A percentile compares a stretch with the other conserved stretches of the same genome.
phyloP scores from a whole-genome alignment of 2,113 vertebrate genomes.

The Hippocampus mohnikei region DNA sequence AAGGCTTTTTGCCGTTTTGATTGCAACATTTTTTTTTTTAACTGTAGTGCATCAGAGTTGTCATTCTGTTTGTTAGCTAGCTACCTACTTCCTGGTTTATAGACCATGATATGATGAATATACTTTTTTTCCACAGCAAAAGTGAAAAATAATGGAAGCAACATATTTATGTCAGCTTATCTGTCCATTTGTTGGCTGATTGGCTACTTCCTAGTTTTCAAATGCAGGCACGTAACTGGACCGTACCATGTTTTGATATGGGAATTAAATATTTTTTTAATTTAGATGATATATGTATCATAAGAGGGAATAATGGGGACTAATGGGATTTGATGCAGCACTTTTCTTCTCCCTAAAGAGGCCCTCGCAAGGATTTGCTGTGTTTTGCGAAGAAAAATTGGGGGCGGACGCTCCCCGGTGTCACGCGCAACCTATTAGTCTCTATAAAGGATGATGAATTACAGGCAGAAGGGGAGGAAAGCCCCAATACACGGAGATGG shows the following conservation, averaged over 20 bases:
- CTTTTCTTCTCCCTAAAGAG: conserved; percentile 24
- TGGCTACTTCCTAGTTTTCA: too few species aligned
- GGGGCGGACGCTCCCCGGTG: conserved; percentile 60
- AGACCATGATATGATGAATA: too few species aligned
- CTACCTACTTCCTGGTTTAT: too few species aligned
- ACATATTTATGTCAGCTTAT: too few species aligned
- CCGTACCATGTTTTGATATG: background rate
- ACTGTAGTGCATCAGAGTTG: too few species aligned
- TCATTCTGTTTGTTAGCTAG: too few species aligned
- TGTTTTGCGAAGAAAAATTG: conserved; percentile 48
- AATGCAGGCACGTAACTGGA: too few species aligned
- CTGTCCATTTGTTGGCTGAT: too few species aligned
- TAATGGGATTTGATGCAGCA: conserved; percentile 11
- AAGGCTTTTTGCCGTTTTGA: too few species aligned
- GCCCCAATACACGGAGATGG: conserved; percentile 54
- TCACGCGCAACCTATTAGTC: conserved; percentile 75
- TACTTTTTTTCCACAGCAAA: too few species aligned
- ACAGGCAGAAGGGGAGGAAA: conserved; percentile 63
- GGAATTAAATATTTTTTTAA: background rate
- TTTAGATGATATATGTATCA: background rate
- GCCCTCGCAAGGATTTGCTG: conserved; percentile 34
- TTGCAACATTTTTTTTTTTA: too few species aligned
- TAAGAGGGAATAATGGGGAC: background rate
- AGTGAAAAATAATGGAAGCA: too few species aligned
- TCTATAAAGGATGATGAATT: conserved; percentile 81